Evolutionary conservation across 2,113 vertebrate genomes (phyloP), one percentile per base, ranked within the genome.

Genomic region (Pelusios castaneus): DNA sequence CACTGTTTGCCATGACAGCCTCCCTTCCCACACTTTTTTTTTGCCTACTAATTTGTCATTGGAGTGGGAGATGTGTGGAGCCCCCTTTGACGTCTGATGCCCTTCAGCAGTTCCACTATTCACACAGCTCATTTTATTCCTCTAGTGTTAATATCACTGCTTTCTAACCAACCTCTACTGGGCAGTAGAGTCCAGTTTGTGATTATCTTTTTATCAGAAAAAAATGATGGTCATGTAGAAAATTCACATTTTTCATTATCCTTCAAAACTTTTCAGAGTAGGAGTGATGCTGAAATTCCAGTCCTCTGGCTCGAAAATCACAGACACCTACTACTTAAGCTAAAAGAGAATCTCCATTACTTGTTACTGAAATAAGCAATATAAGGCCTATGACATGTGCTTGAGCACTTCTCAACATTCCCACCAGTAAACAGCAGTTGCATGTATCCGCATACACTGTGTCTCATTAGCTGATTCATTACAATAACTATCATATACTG

Each of bases 11-110:
- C 94, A 96, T 0, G 81, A 96, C 95, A 96, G 24, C 81, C 75
- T 96, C 84, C n/a, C 93, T 94, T 96, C 92, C 95, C 90, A 96
- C 87, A 16, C 47, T 5, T 14, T 52, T 52, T 89, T 34, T 3
- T 25, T 83, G 27, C 87, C 87, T 67, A n/a, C 51, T 75, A 88
- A 92, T 77, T 91, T 96, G 82, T 87, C 90, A 89, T 77, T 90
- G 77, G 88, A 82, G 85, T 93, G 91, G 76, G 60, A 97, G 81
- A 93, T 70, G 41, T 75, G 45, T 92, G 73, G 54, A 93, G 95
- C 31, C 55, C 92, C 91, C 19, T 94, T 95, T 91, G 80, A 95
- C 54, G 84, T 92, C 87, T 85, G 49, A 84, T 80, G 1, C 89
- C 97, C 84, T 91, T 77, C 31, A 91, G 54, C 56, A 92, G 27